A percentile compares a stretch with the other conserved stretches of the same genome.
Evolutionary conservation across 2,113 vertebrate genomes (phyloP).

Genomic region (Tricholaema leucomelas): DNA sequence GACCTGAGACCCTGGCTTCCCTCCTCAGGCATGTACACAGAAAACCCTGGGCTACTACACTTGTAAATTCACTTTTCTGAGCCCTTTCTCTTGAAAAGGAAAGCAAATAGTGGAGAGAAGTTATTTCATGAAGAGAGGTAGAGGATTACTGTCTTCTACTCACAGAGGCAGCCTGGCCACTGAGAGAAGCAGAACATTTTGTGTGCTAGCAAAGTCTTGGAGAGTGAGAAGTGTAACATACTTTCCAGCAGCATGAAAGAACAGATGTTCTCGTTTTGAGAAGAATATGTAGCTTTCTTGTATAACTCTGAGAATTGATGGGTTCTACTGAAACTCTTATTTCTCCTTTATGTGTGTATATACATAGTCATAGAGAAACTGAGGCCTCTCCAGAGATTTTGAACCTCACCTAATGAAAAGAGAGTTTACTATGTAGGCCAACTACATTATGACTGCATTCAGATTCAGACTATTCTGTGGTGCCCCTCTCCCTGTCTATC

Average conservation of each 20-base stretch:
- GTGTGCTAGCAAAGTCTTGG: not conserved
- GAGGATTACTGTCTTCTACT: not conserved
- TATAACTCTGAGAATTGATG: not conserved
- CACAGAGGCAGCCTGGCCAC: not conserved
- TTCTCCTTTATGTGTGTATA: not conserved
- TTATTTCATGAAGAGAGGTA: not conserved
- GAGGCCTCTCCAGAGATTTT: not conserved
- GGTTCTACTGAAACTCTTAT: not conserved
- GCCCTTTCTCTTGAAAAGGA: not conserved
- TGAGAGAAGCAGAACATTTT: not conserved
- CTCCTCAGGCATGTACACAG: not conserved
- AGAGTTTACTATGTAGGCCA: not conserved
- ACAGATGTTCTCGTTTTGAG: not conserved
- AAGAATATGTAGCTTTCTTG: not conserved
- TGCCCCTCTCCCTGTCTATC: not conserved
- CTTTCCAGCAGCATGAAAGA: not conserved
- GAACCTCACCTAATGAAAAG: not conserved
- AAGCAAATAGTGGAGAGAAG: not conserved
- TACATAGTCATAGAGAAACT: not conserved
- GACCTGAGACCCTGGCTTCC: not conserved
- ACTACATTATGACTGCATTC: not conserved
- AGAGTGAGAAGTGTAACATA: not conserved
- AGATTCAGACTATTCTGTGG: not conserved
- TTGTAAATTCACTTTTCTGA: not conserved
- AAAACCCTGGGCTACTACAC: not conserved